Evolutionary conservation across 2,888 invertebrate genomes (phyloP).

Genomic region (Theretra japonica): DNA sequence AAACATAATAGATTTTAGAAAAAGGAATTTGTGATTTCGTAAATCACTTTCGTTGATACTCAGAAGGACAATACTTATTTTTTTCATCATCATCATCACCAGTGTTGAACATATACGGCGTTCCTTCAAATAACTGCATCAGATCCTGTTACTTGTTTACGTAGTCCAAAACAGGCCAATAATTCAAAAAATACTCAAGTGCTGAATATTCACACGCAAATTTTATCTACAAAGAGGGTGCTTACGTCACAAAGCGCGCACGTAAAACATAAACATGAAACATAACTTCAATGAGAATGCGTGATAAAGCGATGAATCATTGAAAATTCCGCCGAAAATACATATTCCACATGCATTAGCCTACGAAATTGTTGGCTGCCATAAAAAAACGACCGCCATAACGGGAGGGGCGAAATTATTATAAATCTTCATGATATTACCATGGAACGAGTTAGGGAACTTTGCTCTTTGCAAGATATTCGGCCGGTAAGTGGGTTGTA

Average conservation of each 20-base stretch:
- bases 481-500: constrained; percentile 80
- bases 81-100: too few species aligned
- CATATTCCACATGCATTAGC: constrained; percentile 65
- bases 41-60: too few species aligned
- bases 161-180: background rate
- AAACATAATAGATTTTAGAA: too few species aligned
- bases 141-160: background rate
- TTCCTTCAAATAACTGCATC: too few species aligned
- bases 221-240: constrained; percentile 1
- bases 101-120: too few species aligned
- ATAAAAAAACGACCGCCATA: constrained; percentile 73
- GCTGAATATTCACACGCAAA: background rate
- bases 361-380: constrained; percentile 69
- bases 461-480: constrained; percentile 77
- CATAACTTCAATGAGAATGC: constrained; percentile 29
- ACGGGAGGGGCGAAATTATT: constrained; percentile 75
- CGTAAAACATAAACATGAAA: constrained; percentile 38
- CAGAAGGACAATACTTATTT: too few species aligned
- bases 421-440: constrained; percentile 83
- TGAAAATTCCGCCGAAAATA: constrained; percentile 54
- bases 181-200: constrained; percentile 2
- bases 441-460: constrained; percentile 78
- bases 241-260: constrained; percentile 7
- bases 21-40: too few species aligned
- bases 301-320: constrained; percentile 51